A percentile compares a stretch with the other conserved stretches of the same genome.
Conservation (phyloP, 2,888 invertebrate genomes). For the Desoria tigrina region DNA sequence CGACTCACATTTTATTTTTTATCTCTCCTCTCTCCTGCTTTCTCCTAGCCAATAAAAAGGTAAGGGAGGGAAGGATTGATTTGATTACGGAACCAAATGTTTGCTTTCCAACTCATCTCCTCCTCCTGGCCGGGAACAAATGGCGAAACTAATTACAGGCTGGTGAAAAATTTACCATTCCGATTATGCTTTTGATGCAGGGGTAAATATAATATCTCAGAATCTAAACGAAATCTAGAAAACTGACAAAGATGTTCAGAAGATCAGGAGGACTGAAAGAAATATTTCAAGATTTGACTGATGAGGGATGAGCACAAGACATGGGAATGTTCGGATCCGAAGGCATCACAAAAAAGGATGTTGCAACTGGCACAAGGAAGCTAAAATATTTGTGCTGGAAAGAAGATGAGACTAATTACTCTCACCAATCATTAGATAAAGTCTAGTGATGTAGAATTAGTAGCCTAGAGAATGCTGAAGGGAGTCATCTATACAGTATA, state of each 20-base stretch:
- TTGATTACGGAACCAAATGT: slow-evolving; percentile 24
- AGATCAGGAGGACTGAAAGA: too few relatives aligned
- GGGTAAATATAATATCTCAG: too few relatives aligned
- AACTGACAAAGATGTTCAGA: too few relatives aligned
- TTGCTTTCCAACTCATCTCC: neutral
- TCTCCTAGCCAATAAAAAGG: neutral
- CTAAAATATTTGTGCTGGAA: slow-evolving; percentile 19
- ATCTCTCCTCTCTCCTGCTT: too few relatives aligned
- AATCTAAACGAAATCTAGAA: too few relatives aligned
- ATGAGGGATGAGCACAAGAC: too few relatives aligned
- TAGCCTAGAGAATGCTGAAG: neutral
- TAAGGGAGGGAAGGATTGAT: slow-evolving; percentile 18
- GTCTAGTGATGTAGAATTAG: neutral
- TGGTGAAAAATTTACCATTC: too few relatives aligned
- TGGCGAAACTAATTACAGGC: neutral
- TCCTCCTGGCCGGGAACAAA: neutral
- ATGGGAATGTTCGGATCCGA: too few relatives aligned
- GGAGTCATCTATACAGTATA: neutral
- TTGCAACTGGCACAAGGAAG: neutral
- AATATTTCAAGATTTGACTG: too few relatives aligned
- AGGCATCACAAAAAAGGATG: too few relatives aligned
- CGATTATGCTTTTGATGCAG: too few relatives aligned
- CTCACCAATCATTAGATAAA: slow-evolving; percentile 25
- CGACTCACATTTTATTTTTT: slow-evolving; percentile 3
- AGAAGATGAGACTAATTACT: slow-evolving; percentile 44